These are phyloP conservation scores for Disparrhopalites patrizii DNA, from an alignment of 2,888 invertebrate species.

Conservation along the genomic window DNA sequence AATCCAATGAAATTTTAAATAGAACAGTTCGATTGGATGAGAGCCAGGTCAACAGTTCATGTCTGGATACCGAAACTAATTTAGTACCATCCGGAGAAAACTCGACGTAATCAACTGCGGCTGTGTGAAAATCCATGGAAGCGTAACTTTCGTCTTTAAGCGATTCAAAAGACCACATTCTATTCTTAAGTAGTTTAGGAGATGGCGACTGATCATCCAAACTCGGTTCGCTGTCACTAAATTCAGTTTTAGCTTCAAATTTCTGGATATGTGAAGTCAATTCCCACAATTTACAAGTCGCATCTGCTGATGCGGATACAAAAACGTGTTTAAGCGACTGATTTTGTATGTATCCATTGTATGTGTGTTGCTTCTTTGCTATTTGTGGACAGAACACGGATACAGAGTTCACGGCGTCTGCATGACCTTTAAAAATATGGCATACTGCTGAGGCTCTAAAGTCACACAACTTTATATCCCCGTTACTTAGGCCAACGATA, in stretches of 20 bases:
- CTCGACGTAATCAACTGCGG: constrained; percentile 39
- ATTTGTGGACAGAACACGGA: constrained; percentile 50
- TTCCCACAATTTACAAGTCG: constrained; percentile 60
- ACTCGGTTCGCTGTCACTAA: constrained; percentile 8
- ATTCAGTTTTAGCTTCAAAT: constrained; percentile 30
- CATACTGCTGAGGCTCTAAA: constrained; percentile 53
- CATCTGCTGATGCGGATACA: constrained; percentile 59
- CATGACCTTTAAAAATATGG: constrained; percentile 56
- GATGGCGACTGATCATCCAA: constrained; percentile 37
- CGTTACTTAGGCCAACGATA: constrained; percentile 55
- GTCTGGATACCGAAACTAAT: constrained; percentile 38
- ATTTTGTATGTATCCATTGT: too few relatives aligned
- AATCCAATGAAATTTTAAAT: constrained; percentile 33
- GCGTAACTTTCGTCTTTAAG: constrained; percentile 36
- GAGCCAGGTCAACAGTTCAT: constrained; percentile 44
- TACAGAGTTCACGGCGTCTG: constrained; percentile 55
- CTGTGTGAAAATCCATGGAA: constrained; percentile 42
- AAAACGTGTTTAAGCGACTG: constrained; percentile 51
- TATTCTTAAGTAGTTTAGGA: constrained; percentile 37
- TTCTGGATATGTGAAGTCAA: constrained; percentile 51
- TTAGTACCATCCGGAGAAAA: constrained; percentile 36
- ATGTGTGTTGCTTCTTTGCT: background rate
- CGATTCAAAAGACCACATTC: constrained; percentile 37
- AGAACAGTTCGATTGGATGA: constrained; percentile 36
- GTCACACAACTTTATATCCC: constrained; percentile 60